Percentiles rank a stretch among this genome's conserved stretches.
Conservation (phyloP, 2,888 invertebrate species). For the Conchocele bisecta region DNA sequence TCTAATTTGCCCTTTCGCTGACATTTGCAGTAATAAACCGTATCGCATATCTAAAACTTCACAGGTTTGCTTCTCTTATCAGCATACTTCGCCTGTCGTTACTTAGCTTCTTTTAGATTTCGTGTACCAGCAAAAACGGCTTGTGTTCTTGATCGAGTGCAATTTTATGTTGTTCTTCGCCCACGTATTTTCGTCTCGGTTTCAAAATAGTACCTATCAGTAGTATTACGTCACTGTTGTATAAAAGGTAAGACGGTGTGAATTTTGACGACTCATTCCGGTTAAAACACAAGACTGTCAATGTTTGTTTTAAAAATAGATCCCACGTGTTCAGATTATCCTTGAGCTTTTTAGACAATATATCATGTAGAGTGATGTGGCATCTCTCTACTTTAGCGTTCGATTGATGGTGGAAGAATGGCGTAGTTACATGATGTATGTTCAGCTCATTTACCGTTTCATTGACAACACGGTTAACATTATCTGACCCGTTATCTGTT, state of each 20-base stretch:
- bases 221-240: no score
- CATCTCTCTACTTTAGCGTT: conserved; percentile 28
- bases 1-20: conserved; percentile 34
- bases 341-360: conserved; percentile 20
- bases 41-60: conserved; percentile 40
- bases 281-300: conserved; percentile 43
- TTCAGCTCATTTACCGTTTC: conserved; percentile 25
- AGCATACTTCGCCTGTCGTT: conserved; percentile 42
- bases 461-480: conserved; percentile 10
- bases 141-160: no score
- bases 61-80: conserved; percentile 34
- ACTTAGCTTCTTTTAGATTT: conserved; percentile 34
- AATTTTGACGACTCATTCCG: conserved; percentile 37
- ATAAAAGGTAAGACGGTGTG: no score
- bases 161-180: no score
- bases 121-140: conserved; percentile 30
- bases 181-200: no score
- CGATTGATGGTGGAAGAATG: conserved; percentile 13
- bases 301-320: conserved; percentile 37
- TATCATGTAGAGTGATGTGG: conserved; percentile 30
- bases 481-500: conserved; percentile 33
- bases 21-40: conserved; percentile 44
- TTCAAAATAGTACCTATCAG: no score
- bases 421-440: conserved; percentile 23
- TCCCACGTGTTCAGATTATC: conserved; percentile 40